Conservation (phyloP, 2,113 vertebrate genomes). For the Myotis yumanensis region DNA sequence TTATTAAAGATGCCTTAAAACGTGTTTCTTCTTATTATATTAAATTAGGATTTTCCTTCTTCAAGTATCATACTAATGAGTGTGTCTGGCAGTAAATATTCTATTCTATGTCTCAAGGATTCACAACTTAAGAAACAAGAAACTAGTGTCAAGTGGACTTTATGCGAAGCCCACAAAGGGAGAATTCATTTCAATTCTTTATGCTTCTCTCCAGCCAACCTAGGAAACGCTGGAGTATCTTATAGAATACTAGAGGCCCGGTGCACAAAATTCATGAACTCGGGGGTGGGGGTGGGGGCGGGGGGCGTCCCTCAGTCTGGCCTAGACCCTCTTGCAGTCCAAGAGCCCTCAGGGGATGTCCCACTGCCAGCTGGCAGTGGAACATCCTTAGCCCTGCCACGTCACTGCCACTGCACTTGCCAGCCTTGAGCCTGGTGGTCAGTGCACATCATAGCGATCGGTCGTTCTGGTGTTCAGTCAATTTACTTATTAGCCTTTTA, state of each 20-base stretch:
- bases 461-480: too few species aligned
- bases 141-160: background rate
- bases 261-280: too few species aligned
- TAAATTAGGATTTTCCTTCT: constrained; percentile 60
- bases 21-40: constrained; percentile 51
- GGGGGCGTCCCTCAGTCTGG: too few species aligned
- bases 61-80: constrained; percentile 44
- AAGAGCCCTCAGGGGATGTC: too few species aligned
- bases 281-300: too few species aligned
- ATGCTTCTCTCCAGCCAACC: background rate
- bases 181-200: constrained; percentile 36
- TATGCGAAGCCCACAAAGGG: background rate
- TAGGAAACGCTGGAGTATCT: background rate
- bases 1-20: constrained; percentile 62
- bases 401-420: too few species aligned
- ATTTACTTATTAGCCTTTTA: too few species aligned
- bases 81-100: constrained; percentile 35
- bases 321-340: too few species aligned
- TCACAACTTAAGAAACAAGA: constrained; percentile 58
- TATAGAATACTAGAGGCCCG: background rate
- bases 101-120: constrained; percentile 46
- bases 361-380: too few species aligned
- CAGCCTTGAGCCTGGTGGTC: too few species aligned
- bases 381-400: too few species aligned
- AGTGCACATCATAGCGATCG: too few species aligned